phyloP scores from a whole-genome alignment of 2,888 invertebrate species.

The Mythimna lalbum region DNA sequence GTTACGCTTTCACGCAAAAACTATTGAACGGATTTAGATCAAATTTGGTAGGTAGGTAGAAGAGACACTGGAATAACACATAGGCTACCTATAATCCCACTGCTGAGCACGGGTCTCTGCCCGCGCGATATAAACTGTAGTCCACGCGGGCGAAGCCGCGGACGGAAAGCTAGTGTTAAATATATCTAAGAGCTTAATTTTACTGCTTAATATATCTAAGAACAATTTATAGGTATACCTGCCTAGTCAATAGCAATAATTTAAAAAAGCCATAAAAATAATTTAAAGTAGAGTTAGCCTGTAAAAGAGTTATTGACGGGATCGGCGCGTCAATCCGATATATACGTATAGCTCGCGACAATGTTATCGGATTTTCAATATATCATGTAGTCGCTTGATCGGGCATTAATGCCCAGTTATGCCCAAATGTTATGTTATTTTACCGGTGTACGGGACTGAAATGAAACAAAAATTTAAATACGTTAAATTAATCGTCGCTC shows the following conservation, averaged over 20 bases:
- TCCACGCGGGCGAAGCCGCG: no score
- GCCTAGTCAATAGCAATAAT: conserved; percentile 5
- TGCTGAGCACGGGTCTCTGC: no score
- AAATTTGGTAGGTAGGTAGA: no score
- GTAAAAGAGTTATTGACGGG: conserved; percentile 39
- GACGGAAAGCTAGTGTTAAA: no score
- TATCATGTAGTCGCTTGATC: conserved; percentile 51
- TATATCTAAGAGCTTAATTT: no score
- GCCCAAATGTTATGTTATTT: conserved; percentile 30
- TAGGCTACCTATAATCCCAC: no score
- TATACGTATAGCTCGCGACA: conserved; percentile 15
- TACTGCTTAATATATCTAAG: no score
- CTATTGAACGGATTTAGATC: no score
- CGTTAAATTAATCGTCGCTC: conserved; percentile 20
- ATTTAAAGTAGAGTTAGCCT: conserved; percentile 3
- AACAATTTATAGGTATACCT: no score
- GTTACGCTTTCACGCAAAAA: no score
- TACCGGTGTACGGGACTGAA: conserved; percentile 1
- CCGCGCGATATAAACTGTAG: no score
- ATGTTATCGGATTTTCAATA: conserved; percentile 55
- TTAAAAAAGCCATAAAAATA: conserved; percentile 7
- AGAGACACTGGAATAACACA: no score
- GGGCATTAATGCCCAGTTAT: conserved; percentile 53
- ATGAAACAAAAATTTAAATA: conserved; percentile 22
- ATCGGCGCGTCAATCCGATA: conserved; percentile 25